Base-by-base conservation (phyloP, 64 coral and sea anemone genomes). In the Montipora cactus region DNA sequence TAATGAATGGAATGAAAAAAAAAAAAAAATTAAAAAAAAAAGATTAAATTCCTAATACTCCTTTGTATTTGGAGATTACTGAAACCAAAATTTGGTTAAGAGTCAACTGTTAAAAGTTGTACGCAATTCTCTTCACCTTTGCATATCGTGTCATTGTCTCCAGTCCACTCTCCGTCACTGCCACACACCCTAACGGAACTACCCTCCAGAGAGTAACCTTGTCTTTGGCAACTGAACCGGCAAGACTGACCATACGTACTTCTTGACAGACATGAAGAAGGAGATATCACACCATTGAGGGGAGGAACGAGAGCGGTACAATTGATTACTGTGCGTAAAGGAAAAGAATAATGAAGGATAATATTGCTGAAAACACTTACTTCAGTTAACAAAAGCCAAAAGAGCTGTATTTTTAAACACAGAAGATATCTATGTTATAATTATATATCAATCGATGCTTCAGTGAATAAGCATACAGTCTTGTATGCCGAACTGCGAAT, bases 81-180 rank as follows among this genome's bases (percentile, higher is more conserved):
- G 19, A 71, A 71, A 71, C 67, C 18, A 71, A 71, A 71, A 71
- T 71, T 71, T 71, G 67, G 67, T 71, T 8, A 71, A 71, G 19
- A 71, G n/a, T 16, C 67, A 23, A 71, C 67, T 21, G 8, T 71
- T 71, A 71, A 71, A 4, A 0, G 18, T 23, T 71, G 67, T 22
- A 71, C 19, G 18, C 14, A 71, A 71, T 71, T 71, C 5, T 71
- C 67, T 71, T 78, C 13, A 92, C 90, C 90, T 92, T 46, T 83
- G 21, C 90, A 92, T 12, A 21, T 16, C 7, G 90, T 92, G 46
- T 76, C 49, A 53, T 92, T 92, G 0, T 50, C 59, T 49, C 90
- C 90, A 47, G 90, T 83, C 90, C 90, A 92, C n/a, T 61, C 14
- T 59, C 80, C 90, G 3, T 59, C 55, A 61, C 68, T 73, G 57